A percentile compares a stretch with the other conserved stretches of the same genome.
phyloP scores from a whole-genome alignment of 2,797 vertebrate genomes.

The Darevskia mixta region DNA sequence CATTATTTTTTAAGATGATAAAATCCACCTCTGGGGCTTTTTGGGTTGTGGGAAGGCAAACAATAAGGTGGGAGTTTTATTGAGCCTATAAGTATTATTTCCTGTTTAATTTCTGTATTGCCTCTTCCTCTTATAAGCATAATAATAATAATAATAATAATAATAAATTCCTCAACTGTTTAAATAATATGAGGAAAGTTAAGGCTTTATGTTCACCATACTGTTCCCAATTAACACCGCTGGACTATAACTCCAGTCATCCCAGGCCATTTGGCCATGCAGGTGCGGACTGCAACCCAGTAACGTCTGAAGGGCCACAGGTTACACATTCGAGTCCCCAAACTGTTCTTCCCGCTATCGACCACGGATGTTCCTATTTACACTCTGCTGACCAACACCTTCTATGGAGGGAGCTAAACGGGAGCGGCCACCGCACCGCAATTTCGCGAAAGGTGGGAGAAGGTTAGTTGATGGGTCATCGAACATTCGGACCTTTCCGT shows the following conservation, averaged over 20 bases:
- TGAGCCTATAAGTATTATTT: background rate
- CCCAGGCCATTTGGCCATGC: no score
- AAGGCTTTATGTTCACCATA: background rate
- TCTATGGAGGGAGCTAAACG: background rate
- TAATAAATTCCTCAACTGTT: background rate
- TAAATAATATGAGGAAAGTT: background rate
- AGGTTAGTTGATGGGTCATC: background rate
- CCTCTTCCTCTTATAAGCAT: background rate
- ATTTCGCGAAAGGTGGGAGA: background rate
- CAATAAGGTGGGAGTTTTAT: background rate
- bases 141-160: no score
- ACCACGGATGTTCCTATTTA: no score
- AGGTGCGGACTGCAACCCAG: no score
- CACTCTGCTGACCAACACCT: background rate
- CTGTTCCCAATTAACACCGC: background rate
- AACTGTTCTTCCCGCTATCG: no score
- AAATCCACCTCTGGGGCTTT: background rate
- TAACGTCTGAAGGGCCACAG: no score
- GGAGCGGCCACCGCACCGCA: background rate
- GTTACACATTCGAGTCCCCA: no score
- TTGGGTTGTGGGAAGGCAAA: background rate
- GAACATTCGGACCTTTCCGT: no score
- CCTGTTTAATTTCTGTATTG: background rate
- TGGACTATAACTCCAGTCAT: no score
- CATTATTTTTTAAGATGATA: no score